Evolutionary conservation across 2,888 invertebrate genomes (phyloP).

Genomic region (Volucella zonaria): DNA sequence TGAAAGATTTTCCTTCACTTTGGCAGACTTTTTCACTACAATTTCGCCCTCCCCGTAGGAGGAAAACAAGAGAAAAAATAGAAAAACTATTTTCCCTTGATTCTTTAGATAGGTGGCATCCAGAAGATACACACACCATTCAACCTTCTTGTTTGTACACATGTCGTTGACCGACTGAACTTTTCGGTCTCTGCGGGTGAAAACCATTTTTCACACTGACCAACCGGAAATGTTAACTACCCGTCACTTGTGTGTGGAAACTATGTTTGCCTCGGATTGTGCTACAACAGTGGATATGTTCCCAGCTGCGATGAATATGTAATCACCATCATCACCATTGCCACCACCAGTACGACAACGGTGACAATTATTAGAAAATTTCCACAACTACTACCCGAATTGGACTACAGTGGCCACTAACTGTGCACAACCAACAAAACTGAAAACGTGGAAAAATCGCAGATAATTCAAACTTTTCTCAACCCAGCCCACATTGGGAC

Average conservation of each 20-base stretch:
- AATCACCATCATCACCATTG: slow-evolving; percentile 22
- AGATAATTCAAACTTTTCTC: too few species aligned
- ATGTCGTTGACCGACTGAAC: slow-evolving; percentile 64
- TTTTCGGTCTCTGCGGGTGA: slow-evolving; percentile 62
- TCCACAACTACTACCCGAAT: slow-evolving; percentile 4
- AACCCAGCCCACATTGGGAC: too few species aligned
- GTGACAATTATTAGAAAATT: slow-evolving; percentile 58
- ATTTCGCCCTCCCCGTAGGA: neutral
- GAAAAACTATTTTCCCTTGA: slow-evolving; percentile 27
- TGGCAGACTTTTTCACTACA: neutral
- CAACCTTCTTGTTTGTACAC: neutral
- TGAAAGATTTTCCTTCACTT: slow-evolving; percentile 25
- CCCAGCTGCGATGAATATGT: slow-evolving; percentile 21
- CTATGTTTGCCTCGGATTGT: neutral
- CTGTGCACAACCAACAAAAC: slow-evolving; percentile 1
- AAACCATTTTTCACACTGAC: slow-evolving; percentile 63
- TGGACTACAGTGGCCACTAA: neutral
- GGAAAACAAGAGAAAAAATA: neutral
- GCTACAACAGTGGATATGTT: neutral
- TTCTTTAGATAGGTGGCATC: neutral
- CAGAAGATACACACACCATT: slow-evolving; percentile 3
- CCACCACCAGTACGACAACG: slow-evolving; percentile 1
- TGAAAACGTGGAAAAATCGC: neutral
- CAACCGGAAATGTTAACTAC: slow-evolving; percentile 64
- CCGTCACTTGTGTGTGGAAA: slow-evolving; percentile 48